Percentiles rank a stretch among this genome's conserved stretches.
Conservation (phyloP, 2,797 vertebrate species). For the Mormyrops boulengeri region DNA sequence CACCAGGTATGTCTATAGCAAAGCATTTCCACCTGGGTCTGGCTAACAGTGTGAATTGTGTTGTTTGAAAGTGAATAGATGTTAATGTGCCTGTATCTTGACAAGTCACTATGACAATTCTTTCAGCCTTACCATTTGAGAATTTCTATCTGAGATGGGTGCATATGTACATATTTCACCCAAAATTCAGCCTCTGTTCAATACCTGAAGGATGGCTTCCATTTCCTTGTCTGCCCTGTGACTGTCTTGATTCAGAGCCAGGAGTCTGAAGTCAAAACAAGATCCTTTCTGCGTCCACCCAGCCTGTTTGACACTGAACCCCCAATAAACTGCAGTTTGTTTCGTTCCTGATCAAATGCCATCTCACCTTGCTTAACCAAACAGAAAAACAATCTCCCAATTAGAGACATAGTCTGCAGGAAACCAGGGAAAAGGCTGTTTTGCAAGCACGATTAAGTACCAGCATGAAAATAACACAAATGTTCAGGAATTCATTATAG, state of each 20-base stretch:
- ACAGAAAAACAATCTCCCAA: not conserved
- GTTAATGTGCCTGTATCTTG: not conserved
- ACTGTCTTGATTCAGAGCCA: not conserved
- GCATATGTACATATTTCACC: not conserved
- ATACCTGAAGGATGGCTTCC: not conserved
- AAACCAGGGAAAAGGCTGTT: not conserved
- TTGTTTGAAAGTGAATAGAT: not conserved
- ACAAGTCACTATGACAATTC: not conserved
- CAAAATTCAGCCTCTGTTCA: not conserved
- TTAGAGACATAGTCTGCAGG: not conserved
- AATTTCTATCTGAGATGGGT: not conserved
- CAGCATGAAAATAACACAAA: not conserved
- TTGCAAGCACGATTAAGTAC: not conserved
- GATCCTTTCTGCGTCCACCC: not conserved
- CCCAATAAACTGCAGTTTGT: not conserved
- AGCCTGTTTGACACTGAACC: not conserved
- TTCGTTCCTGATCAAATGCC: not conserved
- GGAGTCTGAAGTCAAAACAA: not conserved
- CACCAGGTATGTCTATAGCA: not conserved
- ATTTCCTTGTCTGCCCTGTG: not conserved
- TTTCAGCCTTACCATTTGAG: not conserved
- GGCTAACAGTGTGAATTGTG: not conserved
- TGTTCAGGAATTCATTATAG: not conserved
- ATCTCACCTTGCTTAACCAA: not conserved
- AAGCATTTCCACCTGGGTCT: not conserved